Evolutionary conservation across 2,797 vertebrate genomes (phyloP), one percentile per base, ranked within the genome.

Genomic region (Corythornis leucogaster): DNA sequence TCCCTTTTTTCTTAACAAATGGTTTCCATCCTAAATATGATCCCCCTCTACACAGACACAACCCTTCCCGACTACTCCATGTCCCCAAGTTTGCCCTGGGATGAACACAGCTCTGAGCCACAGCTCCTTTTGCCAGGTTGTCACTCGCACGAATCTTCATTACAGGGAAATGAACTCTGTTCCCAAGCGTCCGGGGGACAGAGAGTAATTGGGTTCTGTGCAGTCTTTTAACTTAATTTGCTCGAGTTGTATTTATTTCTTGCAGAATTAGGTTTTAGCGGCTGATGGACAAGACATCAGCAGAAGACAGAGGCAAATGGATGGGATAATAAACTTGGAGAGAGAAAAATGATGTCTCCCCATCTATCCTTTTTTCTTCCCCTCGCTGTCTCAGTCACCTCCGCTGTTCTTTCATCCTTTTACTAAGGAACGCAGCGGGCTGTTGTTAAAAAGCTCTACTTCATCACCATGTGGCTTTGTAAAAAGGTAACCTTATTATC

Each of bases 231-330:
- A 95, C 87, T 96, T 97, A 97, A 97, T 97, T 97, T 97, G 94
- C 92, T 97, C 96, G 92, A 96, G 95, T 96, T 96, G 91, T 96
- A 92, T 97, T 97, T 97, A 94, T 96, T 97, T 94, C 96, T 95
- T 89, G 85, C 84, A 87, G 91, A 97, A 97, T 97, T 97, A 94
- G 86, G 77, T 96, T 92, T 95, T 94, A 93, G 90, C 22, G 1
- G 79, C 74, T 95, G 96, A 97, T 12, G 75, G 97, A 97, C 96
- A 96, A 93, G 95, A 92, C 69, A 86, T 96, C 94, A 95, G 92
- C 89, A 92, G 66, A 75, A 96, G 94, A 91, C 63, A 79, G 91
- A 97, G 71, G 89, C 85, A 93, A 97, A 93, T 26, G 30, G 92
- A 94, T 84, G 84, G 94, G 57, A 82, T 95, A 93, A 96, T 97